Percentiles rank a stretch among this genome's conserved stretches.
Evolutionary conservation across 1,140 invertebrate genomes (phyloP).

Genomic region (Caenorhabditis remanei): DNA sequence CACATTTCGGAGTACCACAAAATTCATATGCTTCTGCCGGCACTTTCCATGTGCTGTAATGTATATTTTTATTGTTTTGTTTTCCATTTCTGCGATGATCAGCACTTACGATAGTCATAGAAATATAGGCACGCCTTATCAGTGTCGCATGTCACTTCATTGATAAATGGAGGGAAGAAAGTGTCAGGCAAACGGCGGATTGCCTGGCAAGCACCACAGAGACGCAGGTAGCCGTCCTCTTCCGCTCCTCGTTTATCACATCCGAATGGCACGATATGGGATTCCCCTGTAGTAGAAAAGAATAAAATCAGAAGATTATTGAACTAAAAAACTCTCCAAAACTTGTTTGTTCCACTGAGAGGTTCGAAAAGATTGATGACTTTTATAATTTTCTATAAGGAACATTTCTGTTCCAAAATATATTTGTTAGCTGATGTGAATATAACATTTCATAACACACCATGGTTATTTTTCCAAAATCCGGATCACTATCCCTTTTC

Average conservation of each 20-base stretch:
- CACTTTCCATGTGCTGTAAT: conserved; percentile 78
- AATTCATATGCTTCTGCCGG: conserved; percentile 78
- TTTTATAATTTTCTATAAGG: too few species aligned
- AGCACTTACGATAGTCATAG: conserved; percentile 76
- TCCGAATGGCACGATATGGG: conserved; percentile 77
- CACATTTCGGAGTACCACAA: conserved; percentile 76
- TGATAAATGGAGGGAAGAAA: conserved; percentile 78
- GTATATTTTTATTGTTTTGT: neutral
- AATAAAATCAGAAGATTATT: neutral
- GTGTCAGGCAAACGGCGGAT: conserved; percentile 76
- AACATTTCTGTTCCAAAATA: too few species aligned
- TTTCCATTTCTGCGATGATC: neutral
- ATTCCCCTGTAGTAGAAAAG: conserved; percentile 72
- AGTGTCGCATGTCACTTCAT: conserved; percentile 78
- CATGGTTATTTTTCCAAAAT: too few species aligned
- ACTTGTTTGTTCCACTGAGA: too few species aligned
- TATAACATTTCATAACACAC: too few species aligned
- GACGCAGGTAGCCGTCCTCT: conserved; percentile 76
- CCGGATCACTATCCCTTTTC: too few species aligned
- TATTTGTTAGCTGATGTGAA: too few species aligned
- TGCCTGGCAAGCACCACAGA: conserved; percentile 77
- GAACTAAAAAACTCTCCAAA: neutral
- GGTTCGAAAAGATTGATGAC: too few species aligned
- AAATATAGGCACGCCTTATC: conserved; percentile 78
- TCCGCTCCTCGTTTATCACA: conserved; percentile 77